phyloP scores from a whole-genome alignment of 2,113 vertebrate genomes.

The Brachyhypopomus occidentalis region DNA sequence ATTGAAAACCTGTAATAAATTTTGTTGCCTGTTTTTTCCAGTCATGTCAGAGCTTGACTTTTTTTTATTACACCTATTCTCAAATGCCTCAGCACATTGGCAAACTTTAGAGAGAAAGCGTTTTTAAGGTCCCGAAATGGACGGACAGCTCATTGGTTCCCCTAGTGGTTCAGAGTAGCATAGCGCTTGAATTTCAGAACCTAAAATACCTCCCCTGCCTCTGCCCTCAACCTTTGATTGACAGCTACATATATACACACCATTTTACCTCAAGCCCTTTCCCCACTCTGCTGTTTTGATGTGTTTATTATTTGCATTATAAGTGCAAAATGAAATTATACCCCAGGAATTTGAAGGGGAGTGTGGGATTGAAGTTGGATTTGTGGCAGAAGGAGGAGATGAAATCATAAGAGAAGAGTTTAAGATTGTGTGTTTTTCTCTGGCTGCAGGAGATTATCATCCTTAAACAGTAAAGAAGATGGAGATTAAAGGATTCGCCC shows the following conservation, averaged over 20 bases:
- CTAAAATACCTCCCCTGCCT: constrained; percentile 14
- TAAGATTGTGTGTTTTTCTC: constrained; percentile 39
- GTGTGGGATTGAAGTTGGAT: constrained; percentile 62
- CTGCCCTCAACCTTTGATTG: constrained; percentile 13
- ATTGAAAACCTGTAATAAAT: not conserved
- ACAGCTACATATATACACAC: constrained; percentile 25
- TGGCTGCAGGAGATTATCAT: constrained; percentile 61
- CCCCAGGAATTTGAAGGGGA: constrained; percentile 62
- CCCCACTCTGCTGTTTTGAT: constrained; percentile 50
- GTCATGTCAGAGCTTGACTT: not conserved
- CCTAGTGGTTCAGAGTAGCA: constrained; percentile 63
- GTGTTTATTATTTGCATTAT: constrained; percentile 56
- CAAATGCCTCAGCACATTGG: constrained; percentile 11
- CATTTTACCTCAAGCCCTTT: not conserved
- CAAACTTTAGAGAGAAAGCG: not conserved
- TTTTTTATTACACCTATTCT: not conserved
- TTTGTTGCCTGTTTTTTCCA: not conserved
- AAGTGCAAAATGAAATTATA: constrained; percentile 58
- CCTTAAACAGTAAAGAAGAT: constrained; percentile 61
- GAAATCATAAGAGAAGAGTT: constrained; percentile 59
- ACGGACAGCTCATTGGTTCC: constrained; percentile 57
- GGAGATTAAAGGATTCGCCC: constrained; percentile 54
- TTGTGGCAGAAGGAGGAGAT: constrained; percentile 53
- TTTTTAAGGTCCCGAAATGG: constrained; percentile 12
- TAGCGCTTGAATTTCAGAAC: not conserved